Conservation (phyloP, 2,888 invertebrate species). For the Aplocera efformata region DNA sequence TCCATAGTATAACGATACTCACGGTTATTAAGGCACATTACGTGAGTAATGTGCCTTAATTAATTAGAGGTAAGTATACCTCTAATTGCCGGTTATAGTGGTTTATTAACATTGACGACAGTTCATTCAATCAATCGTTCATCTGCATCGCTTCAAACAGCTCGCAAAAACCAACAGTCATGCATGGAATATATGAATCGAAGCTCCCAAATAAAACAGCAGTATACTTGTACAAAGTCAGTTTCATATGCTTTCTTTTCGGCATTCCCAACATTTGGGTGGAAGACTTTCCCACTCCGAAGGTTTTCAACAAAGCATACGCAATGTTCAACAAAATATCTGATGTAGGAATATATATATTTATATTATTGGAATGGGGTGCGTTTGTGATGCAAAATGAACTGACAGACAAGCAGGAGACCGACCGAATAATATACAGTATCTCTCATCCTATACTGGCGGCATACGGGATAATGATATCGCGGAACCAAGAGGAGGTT, state of each 20-base stretch:
- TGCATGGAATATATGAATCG: conserved; percentile 3
- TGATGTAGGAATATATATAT: conserved; percentile 1
- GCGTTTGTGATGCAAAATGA: conserved; percentile 19
- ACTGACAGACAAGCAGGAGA: conserved; percentile 20
- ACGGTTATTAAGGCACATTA: too few relatives aligned
- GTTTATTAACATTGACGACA: too few relatives aligned
- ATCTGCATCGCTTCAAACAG: too few relatives aligned
- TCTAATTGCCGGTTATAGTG: too few relatives aligned
- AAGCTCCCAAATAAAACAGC: conserved; percentile 19
- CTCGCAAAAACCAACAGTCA: too few relatives aligned
- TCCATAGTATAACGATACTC: too few relatives aligned
- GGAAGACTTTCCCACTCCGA: conserved; percentile 10
- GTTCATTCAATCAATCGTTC: too few relatives aligned
- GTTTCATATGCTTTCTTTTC: conserved; percentile 14
- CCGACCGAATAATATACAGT: conserved; percentile 17
- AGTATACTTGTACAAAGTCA: conserved; percentile 15
- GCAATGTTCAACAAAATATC: conserved; percentile 3
- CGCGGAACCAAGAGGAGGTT: conserved; percentile 4
- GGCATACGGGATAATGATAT: conserved; percentile 9
- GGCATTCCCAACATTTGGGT: conserved; percentile 25
- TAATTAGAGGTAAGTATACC: too few relatives aligned
- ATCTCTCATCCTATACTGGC: conserved; percentile 15
- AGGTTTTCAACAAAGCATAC: conserved; percentile 10
- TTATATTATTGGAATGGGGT: conserved; percentile 15
- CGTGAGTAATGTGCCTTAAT: too few relatives aligned